Base-by-base conservation (phyloP, 2,113 vertebrate genomes). In the Ciconia maguari region DNA sequence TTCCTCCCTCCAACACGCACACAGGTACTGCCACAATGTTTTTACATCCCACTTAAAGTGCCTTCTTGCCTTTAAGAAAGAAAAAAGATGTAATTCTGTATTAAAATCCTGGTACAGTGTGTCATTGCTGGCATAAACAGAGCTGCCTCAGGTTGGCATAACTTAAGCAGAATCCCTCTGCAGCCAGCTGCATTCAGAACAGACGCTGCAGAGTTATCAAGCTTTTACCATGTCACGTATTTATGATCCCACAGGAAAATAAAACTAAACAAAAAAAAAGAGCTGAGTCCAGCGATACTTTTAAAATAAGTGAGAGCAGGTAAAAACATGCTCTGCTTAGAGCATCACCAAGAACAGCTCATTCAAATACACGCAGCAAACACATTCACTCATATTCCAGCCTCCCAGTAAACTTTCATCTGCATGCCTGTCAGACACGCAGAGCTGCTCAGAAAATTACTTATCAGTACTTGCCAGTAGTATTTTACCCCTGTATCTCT, bases 241-340 rank as follows among this genome's bases (percentile, higher is more conserved):
- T 80, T 83, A 46, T 52, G 46, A 92, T 81, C 60, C 72, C 52
- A 90, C 26, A 87, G 42, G 46, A 89, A 88, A 80, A 66, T 49
- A 77, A 68, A 94, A 69, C 29, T 16, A 57, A 61, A 54, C 65
- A 52, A 41, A 22, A 38, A 58, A 78, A 65, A 77, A 54, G 5
- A 90, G 64, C 68, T 69, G 76, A 93, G 82, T 92, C 61, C 75
- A 86, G 82, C 10, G 11, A 83, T 57, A 68, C 38, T 82, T 96
- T 77, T 68, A 75, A 92, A 86, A 69, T 69, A 81, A 86, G 61
- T 34, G n/a, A 89, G 60, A 93, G 90, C 95, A 96, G 88, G 95
- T 93, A 80, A 69, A 95, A 93, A 81, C 76, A 38, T 14, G 95
- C 51, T 92, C 34, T 5, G 20, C 68, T 36, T 64, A 78, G 8